Conservation (phyloP, 2,888 invertebrate genomes). For the Ectemnius cavifrons region DNA sequence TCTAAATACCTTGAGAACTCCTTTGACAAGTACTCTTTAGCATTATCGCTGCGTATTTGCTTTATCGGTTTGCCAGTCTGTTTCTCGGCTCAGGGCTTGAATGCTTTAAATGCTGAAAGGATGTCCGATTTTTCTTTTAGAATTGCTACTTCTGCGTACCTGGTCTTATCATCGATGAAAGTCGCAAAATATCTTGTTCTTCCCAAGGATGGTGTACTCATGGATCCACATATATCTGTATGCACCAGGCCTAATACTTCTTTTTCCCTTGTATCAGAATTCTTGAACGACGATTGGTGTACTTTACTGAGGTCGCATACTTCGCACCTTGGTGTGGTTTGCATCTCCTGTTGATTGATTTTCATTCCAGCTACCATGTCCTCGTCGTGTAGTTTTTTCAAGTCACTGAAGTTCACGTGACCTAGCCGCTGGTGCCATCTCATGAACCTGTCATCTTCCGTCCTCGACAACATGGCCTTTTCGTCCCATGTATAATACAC, state of each 20-base stretch:
- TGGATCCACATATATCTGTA: constrained; percentile 56
- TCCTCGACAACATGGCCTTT: constrained; percentile 22
- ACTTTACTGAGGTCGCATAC: constrained; percentile 12
- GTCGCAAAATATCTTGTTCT: constrained; percentile 47
- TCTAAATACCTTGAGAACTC: not conserved
- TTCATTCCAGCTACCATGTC: too few relatives aligned
- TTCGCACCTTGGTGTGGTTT: constrained; percentile 3
- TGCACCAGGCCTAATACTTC: constrained; percentile 8
- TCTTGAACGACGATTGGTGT: not conserved
- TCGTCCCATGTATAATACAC: constrained; percentile 24
- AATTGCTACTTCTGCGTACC: constrained; percentile 28
- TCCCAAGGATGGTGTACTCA: constrained; percentile 31
- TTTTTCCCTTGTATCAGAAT: not conserved
- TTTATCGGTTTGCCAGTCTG: constrained; percentile 41
- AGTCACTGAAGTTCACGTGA: constrained; percentile 13
- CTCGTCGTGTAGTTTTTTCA: not conserved
- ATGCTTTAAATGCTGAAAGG: constrained; percentile 36
- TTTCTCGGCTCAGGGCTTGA: too few relatives aligned
- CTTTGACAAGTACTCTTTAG: constrained; percentile 2
- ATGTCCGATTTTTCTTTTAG: constrained; percentile 34
- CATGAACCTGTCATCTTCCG: too few relatives aligned
- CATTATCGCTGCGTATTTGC: constrained; percentile 45
- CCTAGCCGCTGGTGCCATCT: constrained; percentile 24
- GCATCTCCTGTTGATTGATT: not conserved
- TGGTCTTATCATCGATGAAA: constrained; percentile 42